These are phyloP conservation scores for Lepus townsendii DNA, from an alignment of 2,797 vertebrate species.

Conservation along the genomic window DNA sequence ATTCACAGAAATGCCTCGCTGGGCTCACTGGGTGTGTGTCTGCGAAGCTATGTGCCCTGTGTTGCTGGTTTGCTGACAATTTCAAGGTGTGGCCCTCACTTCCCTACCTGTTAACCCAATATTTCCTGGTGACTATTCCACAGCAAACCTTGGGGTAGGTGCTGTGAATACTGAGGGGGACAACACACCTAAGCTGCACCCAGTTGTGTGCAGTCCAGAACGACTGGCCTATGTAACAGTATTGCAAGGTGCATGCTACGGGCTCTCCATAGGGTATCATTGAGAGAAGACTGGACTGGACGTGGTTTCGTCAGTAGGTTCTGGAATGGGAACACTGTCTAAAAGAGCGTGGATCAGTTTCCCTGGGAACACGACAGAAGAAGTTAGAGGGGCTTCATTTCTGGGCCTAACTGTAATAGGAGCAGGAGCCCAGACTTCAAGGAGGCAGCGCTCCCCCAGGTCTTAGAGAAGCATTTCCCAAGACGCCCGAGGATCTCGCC, in stretches of 20 bases:
- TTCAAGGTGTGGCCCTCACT: background rate
- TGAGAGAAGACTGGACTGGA: too few species aligned
- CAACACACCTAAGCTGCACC: fast-evolving
- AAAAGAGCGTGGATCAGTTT: background rate
- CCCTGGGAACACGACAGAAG: background rate
- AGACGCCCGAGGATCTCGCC: fast-evolving
- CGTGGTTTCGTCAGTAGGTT: background rate
- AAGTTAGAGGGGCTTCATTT: background rate
- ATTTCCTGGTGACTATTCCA: background rate
- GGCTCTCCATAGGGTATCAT: background rate
- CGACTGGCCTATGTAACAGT: background rate
- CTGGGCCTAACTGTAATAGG: too few species aligned
- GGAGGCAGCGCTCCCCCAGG: too few species aligned
- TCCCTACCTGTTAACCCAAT: background rate
- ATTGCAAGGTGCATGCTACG: fast-evolving
- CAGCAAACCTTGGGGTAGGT: too few species aligned
- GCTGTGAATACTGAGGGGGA: too few species aligned
- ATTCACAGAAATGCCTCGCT: background rate
- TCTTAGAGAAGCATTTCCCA: too few species aligned
- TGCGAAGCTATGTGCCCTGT: too few species aligned
- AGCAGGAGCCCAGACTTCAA: fast-evolving
- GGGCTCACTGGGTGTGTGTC: too few species aligned
- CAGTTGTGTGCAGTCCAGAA: too few species aligned
- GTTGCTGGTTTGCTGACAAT: background rate
- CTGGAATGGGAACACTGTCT: background rate